Evolutionary conservation across 2,888 invertebrate species (phyloP).

Genomic region (Pyrrhia umbra): DNA sequence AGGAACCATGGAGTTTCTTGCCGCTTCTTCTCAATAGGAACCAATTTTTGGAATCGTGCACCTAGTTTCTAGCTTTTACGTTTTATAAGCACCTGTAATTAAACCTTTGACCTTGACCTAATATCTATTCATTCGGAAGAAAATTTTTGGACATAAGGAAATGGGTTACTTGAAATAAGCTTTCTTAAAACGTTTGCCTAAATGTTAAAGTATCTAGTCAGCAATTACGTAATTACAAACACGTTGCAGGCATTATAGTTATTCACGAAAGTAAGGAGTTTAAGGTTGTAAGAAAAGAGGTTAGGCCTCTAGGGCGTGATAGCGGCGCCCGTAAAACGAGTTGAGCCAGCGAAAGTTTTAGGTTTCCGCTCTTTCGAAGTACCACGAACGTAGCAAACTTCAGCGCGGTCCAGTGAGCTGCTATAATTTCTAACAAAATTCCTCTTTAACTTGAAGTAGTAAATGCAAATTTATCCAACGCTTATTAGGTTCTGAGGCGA

Average conservation of each 20-base stretch:
- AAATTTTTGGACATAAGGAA: too few relatives aligned
- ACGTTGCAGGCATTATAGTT: conserved; percentile 39
- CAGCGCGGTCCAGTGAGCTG: conserved; percentile 67
- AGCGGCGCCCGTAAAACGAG: conserved; percentile 77
- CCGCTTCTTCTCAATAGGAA: too few relatives aligned
- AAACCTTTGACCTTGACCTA: too few relatives aligned
- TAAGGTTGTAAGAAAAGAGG: conserved; percentile 73
- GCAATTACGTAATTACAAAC: conserved; percentile 42
- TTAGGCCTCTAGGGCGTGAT: conserved; percentile 81
- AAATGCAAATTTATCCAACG: conserved; percentile 53
- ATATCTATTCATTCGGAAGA: too few relatives aligned
- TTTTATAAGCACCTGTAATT: too few relatives aligned
- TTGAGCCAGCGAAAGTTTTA: conserved; percentile 77
- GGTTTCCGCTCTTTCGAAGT: conserved; percentile 69
- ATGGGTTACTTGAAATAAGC: too few relatives aligned
- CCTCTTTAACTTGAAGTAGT: conserved; percentile 35
- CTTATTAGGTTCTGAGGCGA: conserved; percentile 35
- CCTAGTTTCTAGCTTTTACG: too few relatives aligned
- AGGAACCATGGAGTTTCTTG: too few relatives aligned
- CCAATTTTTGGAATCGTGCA: too few relatives aligned
- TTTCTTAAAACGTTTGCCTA: conserved; percentile 6
- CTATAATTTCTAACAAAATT: conserved; percentile 61
- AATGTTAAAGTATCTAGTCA: conserved; percentile 6
- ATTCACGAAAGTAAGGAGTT: conserved; percentile 58
- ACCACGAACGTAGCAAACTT: conserved; percentile 74